phyloP scores from a whole-genome alignment of 2,797 vertebrate genomes.

The Silurus aristotelis region DNA sequence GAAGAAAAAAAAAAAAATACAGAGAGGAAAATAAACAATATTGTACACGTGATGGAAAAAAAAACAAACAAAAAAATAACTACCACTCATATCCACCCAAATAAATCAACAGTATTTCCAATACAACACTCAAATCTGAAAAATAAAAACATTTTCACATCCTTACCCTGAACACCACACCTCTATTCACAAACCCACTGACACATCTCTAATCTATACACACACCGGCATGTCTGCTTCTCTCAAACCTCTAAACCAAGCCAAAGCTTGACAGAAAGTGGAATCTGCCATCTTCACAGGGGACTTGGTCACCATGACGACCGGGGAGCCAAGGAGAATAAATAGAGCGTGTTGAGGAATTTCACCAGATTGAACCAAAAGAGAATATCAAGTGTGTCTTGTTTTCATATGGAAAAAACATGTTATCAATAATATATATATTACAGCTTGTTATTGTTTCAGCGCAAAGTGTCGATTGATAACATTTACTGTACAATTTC shows the following conservation, averaged over 20 bases:
- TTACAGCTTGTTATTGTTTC: not conserved
- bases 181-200: no score
- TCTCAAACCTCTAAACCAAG: slow-evolving; percentile 67
- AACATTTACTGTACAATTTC: not conserved
- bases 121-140: not conserved
- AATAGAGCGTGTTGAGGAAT: slow-evolving; percentile 64
- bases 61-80: not conserved
- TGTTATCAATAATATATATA: not conserved
- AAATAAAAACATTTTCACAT: no score
- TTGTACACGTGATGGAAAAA: not conserved
- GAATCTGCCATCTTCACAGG: slow-evolving; percentile 62
- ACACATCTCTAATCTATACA: not conserved
- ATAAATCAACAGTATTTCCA: not conserved
- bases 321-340: slow-evolving; percentile 64
- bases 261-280: slow-evolving; percentile 50
- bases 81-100: not conserved
- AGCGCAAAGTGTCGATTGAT: not conserved
- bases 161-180: not conserved
- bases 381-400: not conserved
- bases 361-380: slow-evolving; percentile 42
- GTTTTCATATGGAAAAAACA: not conserved
- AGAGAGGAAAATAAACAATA: not conserved
- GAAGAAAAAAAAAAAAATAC: slow-evolving; percentile 8
- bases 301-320: slow-evolving; percentile 72
- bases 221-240: slow-evolving; percentile 25